Percentiles rank a stretch among this genome's conserved stretches.
Evolutionary conservation across 2,797 vertebrate species (phyloP).

Genomic region (Sebastes hubbsi): DNA sequence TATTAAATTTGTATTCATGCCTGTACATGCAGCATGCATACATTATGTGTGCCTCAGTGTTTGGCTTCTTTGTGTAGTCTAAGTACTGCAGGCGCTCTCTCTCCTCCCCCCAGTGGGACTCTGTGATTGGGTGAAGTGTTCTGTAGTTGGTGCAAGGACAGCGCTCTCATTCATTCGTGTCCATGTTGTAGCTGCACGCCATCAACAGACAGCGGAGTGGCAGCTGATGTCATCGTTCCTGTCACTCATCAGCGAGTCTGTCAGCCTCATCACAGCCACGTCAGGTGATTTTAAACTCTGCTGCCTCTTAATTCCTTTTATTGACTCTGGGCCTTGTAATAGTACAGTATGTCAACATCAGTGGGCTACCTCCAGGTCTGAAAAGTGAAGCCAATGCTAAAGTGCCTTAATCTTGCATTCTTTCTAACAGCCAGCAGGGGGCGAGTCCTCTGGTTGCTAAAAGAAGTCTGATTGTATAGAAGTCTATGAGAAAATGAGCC

Average conservation of each 20-base stretch:
- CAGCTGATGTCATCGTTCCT: slow-evolving; percentile 58
- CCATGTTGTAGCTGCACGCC: neutral
- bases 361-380: too few species aligned
- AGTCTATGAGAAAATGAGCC: too few species aligned
- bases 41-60: slow-evolving; percentile 12
- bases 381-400: too few species aligned
- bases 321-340: neutral
- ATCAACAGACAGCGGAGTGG: slow-evolving; percentile 39
- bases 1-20: slow-evolving; percentile 6
- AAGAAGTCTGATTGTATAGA: too few species aligned
- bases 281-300: slow-evolving; percentile 33
- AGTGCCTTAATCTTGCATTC: too few species aligned
- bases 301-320: neutral
- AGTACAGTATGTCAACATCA: neutral
- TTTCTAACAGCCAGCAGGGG: too few species aligned
- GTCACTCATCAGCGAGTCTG: slow-evolving; percentile 52
- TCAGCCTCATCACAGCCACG: slow-evolving; percentile 28
- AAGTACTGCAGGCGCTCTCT: neutral
- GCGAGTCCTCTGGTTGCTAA: too few species aligned
- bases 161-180: slow-evolving; percentile 16
- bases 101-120: neutral
- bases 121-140: neutral
- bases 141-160: slow-evolving; percentile 17
- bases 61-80: slow-evolving; percentile 4
- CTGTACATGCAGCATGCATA: neutral